Conservation (phyloP, 1,140 invertebrate genomes). For the Ips typographus region DNA sequence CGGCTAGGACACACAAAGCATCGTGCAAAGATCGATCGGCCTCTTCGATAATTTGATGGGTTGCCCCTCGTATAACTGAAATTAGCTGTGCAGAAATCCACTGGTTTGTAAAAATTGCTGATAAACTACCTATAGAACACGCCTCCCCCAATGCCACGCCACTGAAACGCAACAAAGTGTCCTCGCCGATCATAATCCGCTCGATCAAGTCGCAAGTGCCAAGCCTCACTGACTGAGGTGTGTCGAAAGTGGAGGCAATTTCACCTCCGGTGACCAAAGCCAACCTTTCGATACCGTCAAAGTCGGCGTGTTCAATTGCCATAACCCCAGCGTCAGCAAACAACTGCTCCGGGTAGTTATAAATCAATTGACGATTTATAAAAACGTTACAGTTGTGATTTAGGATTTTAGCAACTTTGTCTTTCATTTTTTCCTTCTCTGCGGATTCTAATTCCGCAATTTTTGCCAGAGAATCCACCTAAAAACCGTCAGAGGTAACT, state of each 20-base stretch:
- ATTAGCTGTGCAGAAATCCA: neutral
- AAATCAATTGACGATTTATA: constrained; percentile 98
- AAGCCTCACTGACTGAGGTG: constrained; percentile 87
- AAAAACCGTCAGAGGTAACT: neutral
- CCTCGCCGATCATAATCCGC: constrained; percentile 96
- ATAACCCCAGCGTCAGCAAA: constrained; percentile 98
- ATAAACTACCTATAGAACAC: constrained; percentile 72
- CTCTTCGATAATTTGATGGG: constrained; percentile 98
- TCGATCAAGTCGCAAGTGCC: constrained; percentile 96
- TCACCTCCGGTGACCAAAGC: constrained; percentile 65
- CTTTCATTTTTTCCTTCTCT: constrained; percentile 99
- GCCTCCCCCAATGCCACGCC: constrained; percentile 95
- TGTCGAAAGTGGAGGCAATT: constrained; percentile 98
- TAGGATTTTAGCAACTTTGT: constrained; percentile 97
- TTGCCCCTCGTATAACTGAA: constrained; percentile 92
- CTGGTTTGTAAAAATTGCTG: neutral
- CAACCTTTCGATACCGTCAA: constrained; percentile 94
- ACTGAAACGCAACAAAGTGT: constrained; percentile 92
- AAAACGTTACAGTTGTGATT: constrained; percentile 98
- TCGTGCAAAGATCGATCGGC: constrained; percentile 98
- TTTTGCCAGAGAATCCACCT: constrained; percentile 95
- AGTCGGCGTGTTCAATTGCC: constrained; percentile 99
- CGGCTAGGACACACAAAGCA: constrained; percentile 94
- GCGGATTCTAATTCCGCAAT: constrained; percentile 97
- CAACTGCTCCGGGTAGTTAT: constrained; percentile 99